These are phyloP conservation scores for Apus apus DNA, from an alignment of 2,113 vertebrate species.

Conservation along the genomic window DNA sequence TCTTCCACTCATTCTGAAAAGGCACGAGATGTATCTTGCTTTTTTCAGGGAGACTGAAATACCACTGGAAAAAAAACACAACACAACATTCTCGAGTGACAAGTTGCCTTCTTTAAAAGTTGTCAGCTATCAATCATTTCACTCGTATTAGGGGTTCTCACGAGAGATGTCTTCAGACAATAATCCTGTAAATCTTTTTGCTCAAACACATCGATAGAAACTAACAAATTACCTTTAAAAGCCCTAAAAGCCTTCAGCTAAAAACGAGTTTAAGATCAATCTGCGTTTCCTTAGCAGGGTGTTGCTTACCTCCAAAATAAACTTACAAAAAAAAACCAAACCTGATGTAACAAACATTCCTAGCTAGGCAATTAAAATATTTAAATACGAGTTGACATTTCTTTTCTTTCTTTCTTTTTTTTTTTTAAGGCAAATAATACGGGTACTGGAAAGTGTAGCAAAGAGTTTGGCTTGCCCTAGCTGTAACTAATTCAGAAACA, in stretches of 20 bases:
- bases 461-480: background rate
- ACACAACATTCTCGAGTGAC: background rate
- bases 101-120: background rate
- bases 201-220: background rate
- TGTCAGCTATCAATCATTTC: background rate
- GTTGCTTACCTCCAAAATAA: background rate
- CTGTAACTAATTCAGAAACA: background rate
- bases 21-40: background rate
- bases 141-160: background rate
- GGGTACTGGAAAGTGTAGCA: background rate
- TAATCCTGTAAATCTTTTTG: slow-evolving; percentile 6
- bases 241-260: background rate
- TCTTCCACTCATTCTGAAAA: slow-evolving; percentile 64
- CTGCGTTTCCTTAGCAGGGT: background rate
- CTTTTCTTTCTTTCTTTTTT: no score
- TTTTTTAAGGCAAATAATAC: background rate
- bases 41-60: slow-evolving; percentile 19
- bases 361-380: background rate
- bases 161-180: slow-evolving; percentile 15
- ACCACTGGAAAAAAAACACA: background rate
- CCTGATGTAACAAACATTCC: background rate
- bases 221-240: background rate
- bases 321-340: background rate
- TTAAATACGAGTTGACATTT: background rate
- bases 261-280: background rate